phyloP scores from a whole-genome alignment of 2,113 vertebrate species.

The Brachyhypopomus occidentalis region DNA sequence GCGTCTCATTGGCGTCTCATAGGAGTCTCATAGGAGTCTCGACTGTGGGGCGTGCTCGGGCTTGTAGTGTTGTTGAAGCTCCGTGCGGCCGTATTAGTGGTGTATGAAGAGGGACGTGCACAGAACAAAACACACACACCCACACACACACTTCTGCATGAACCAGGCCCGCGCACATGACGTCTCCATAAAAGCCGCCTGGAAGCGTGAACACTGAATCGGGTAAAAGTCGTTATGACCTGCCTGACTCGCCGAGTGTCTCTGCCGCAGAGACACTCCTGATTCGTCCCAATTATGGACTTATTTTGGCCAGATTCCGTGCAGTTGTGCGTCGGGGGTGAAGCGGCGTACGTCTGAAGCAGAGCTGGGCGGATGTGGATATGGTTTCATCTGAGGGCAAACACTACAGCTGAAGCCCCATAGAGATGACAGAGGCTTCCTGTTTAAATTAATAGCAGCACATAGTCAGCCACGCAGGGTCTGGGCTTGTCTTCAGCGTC shows the following conservation, averaged over 20 bases:
- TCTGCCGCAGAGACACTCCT: slow-evolving; percentile 22
- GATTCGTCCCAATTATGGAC: slow-evolving; percentile 3
- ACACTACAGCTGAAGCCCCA: not conserved
- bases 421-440: slow-evolving; percentile 31
- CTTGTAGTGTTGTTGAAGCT: not conserved
- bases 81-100: too few species aligned
- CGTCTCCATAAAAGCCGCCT: not conserved
- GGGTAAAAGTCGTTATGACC: slow-evolving; percentile 12
- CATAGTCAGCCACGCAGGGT: not conserved
- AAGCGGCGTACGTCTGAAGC: not conserved
- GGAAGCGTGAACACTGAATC: slow-evolving; percentile 14
- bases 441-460: slow-evolving; percentile 16
- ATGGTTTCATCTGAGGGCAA: slow-evolving; percentile 16
- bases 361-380: slow-evolving; percentile 28
- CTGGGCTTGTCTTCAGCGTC: not conserved
- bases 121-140: not conserved
- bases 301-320: not conserved
- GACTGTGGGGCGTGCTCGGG: not conserved
- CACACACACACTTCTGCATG: too few species aligned
- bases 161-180: too few species aligned
- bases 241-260: slow-evolving; percentile 18
- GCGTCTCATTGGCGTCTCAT: too few species aligned
- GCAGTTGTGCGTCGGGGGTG: not conserved
- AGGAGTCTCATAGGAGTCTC: too few species aligned
- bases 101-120: too few species aligned